Conservation (phyloP, 2,888 invertebrate genomes). For the Platycnemis pennipes region DNA sequence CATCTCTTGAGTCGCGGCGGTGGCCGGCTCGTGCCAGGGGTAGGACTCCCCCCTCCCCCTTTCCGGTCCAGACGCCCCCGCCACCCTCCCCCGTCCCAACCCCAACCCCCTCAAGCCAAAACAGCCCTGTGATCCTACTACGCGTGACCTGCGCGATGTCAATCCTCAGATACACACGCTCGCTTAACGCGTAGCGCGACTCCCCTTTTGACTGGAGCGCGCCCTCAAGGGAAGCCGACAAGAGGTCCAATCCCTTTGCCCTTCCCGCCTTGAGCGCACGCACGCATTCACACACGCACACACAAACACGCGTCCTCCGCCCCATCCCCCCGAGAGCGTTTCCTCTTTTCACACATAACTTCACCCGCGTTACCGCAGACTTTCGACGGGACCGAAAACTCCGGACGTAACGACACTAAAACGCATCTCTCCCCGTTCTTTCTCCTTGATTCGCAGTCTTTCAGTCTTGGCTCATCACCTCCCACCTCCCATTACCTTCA, state of each 20-base stretch:
- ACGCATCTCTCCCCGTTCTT: background rate
- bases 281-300: too few species aligned
- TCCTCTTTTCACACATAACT: background rate
- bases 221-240: constrained; percentile 15
- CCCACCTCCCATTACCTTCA: background rate
- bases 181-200: background rate
- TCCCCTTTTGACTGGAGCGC: constrained; percentile 33
- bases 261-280: too few species aligned
- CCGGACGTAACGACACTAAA: background rate
- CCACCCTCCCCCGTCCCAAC: background rate
- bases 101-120: too few species aligned
- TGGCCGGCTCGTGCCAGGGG: constrained; percentile 17
- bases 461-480: too few species aligned
- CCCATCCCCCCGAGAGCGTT: background rate
- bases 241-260: background rate
- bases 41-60: background rate
- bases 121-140: background rate
- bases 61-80: constrained; percentile 41
- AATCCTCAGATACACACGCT: constrained; percentile 36
- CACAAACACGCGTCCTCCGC: background rate
- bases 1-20: background rate
- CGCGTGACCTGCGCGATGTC: constrained; percentile 58
- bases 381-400: background rate
- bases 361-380: background rate
- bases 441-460: background rate